These are phyloP conservation scores for Falco novaeseelandiae DNA, from an alignment of 2,797 vertebrate species.

Conservation along the genomic window DNA sequence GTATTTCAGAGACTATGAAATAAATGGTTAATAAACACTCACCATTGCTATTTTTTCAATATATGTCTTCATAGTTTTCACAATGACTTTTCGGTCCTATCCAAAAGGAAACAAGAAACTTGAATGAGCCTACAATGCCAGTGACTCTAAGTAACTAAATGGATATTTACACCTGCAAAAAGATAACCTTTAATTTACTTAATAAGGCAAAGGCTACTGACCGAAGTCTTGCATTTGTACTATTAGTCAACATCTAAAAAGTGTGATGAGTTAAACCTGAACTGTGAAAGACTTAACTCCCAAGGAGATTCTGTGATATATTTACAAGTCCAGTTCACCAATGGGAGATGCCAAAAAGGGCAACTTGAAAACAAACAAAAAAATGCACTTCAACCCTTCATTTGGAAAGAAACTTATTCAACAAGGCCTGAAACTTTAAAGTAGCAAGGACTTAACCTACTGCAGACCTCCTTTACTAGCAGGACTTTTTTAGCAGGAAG, in stretches of 20 bases:
- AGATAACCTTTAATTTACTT: not conserved
- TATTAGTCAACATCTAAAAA: not conserved
- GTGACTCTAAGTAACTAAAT: not conserved
- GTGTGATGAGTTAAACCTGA: not conserved
- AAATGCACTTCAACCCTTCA: not conserved
- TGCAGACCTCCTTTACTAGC: not conserved
- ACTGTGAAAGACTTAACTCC: not conserved
- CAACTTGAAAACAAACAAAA: not conserved
- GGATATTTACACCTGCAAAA: not conserved
- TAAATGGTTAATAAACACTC: constrained; percentile 67
- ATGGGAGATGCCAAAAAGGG: not conserved
- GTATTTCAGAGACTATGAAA: not conserved
- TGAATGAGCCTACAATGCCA: not conserved
- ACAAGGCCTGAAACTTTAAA: not conserved
- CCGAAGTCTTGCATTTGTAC: not conserved
- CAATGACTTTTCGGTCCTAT: constrained; percentile 94
- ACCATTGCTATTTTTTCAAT: constrained; percentile 93
- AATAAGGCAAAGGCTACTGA: not conserved
- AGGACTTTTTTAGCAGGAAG: not conserved
- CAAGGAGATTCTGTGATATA: too few relatives aligned
- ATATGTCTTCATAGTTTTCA: constrained; percentile 97
- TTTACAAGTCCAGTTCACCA: not conserved
- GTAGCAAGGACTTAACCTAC: not conserved
- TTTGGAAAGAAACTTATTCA: not conserved
- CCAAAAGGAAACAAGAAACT: constrained; percentile 14